Evolutionary conservation across 2,888 invertebrate genomes (phyloP).

Genomic region (Drosophila neotestacea): DNA sequence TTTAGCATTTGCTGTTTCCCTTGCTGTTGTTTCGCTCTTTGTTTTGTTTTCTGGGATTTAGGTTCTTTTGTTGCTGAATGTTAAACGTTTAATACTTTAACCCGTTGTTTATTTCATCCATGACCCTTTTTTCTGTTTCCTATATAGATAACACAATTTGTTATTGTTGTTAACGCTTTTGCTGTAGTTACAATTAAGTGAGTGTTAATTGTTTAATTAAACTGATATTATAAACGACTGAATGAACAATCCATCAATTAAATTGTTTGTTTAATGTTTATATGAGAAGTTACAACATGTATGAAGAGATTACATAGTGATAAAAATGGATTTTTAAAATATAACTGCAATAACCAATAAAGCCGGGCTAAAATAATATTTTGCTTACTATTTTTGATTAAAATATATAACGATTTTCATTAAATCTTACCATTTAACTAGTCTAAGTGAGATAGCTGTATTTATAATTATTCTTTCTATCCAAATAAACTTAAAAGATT

Average conservation of each 20-base stretch:
- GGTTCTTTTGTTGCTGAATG: slow-evolving; percentile 33
- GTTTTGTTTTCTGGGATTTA: slow-evolving; percentile 24
- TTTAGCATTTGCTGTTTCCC: slow-evolving; percentile 3
- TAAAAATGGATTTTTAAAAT: background rate
- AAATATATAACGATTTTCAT: no score
- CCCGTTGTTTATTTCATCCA: slow-evolving; percentile 14
- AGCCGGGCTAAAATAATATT: no score
- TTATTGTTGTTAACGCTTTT: slow-evolving; percentile 16
- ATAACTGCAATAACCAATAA: no score
- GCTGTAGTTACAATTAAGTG: slow-evolving; percentile 3
- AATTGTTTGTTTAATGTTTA: background rate
- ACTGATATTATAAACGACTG: slow-evolving; percentile 7
- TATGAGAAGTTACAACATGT: background rate
- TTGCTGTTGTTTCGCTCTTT: slow-evolving; percentile 16
- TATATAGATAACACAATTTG: slow-evolving; percentile 24
- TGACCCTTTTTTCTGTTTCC: slow-evolving; percentile 26
- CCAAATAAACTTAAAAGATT: no score
- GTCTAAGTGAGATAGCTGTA: no score
- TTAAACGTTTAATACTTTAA: slow-evolving; percentile 44
- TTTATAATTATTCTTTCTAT: no score
- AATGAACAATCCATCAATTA: slow-evolving; percentile 8
- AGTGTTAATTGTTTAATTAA: slow-evolving; percentile 58
- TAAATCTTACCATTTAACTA: no score
- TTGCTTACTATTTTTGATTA: no score
- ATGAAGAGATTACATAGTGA: background rate